Conservation (phyloP, 1,140 invertebrate species). For the Bombus affinis region DNA sequence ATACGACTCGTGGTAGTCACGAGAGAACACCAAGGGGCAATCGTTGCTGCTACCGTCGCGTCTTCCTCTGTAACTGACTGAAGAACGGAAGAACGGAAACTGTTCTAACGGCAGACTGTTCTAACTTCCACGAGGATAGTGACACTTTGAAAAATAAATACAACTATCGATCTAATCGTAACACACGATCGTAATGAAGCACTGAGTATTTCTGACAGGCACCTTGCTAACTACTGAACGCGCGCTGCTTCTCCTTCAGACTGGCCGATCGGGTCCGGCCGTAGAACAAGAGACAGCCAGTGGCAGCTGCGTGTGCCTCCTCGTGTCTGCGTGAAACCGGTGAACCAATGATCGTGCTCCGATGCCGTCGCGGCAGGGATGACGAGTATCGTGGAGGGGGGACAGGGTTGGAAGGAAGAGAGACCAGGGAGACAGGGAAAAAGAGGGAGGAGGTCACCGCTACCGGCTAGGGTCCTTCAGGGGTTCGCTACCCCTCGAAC, state of each 20-base stretch:
- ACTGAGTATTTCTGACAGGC: constrained; percentile 22
- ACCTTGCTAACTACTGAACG: constrained; percentile 55
- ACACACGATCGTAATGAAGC: not conserved
- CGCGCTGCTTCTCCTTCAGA: constrained; percentile 58
- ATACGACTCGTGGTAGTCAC: constrained; percentile 34
- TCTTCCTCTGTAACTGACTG: not conserved
- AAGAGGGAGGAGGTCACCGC: constrained; percentile 71
- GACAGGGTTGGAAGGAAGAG: constrained; percentile 66
- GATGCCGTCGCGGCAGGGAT: constrained; percentile 66
- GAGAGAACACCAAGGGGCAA: constrained; percentile 15
- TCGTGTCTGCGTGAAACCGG: constrained; percentile 73
- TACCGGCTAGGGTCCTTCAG: constrained; percentile 73
- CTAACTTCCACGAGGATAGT: not conserved
- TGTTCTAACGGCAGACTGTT: too few relatives aligned
- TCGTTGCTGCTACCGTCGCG: not conserved
- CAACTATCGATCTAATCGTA: not conserved
- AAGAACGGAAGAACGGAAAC: constrained; percentile 3
- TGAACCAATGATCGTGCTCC: constrained; percentile 77
- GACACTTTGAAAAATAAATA: too few relatives aligned
- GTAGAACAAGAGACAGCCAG: constrained; percentile 64
- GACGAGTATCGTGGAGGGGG: constrained; percentile 60
- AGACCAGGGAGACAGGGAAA: constrained; percentile 61
- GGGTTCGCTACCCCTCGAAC: constrained; percentile 75
- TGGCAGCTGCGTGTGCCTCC: constrained; percentile 74
- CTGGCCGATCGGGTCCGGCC: constrained; percentile 68